Evolutionary conservation across 2,113 vertebrate genomes (phyloP), one percentile per base, ranked within the genome.

Genomic region (Hydrolagus affinis): DNA sequence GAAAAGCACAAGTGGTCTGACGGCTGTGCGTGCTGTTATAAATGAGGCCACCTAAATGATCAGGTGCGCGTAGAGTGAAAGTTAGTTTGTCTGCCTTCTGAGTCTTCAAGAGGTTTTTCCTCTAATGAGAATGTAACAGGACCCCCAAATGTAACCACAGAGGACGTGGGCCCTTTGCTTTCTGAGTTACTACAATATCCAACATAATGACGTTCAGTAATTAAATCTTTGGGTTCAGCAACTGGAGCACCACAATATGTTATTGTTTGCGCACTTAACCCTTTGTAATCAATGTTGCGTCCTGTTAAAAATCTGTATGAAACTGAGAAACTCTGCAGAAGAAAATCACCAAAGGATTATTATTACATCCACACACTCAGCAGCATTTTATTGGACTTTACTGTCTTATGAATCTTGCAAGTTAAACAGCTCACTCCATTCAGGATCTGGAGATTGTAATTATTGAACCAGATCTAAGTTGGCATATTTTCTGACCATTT

Each of bases 61-160:
- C 89, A 89, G 88, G 90, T 80, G 87, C 70, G 66, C 86, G 86
- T 87, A 89, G 68, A 60, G 68, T 85, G 85, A 89, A 88, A 88
- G 86, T 85, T 86, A 87, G 91, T 87, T 30, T 56, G 66, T 17
- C 28, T 69, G 21, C 44, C 64, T 56, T 14, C 68, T 57, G 62
- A 57, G 23, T 4, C 0, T 30, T 70, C 25, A 8, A 21, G 21
- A 0, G 77, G n/a, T 88, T 83, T 73, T 86, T 88, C 89, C 78
- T 57, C 86, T 90, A 91, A 90, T 87, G 86, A 88, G 86, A 86
- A 87, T 85, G 88, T 87, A 90, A 91, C 86, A 56, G 85, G 85
- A 92, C 90, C 90, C 86, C 87, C 77, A 74, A 57, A 77, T 78
- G 28, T 25, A 87, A 75, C 70, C 85, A 8, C 85, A 85, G 76